Conservation (phyloP, 2,113 vertebrate species). For the Calonectris borealis region DNA sequence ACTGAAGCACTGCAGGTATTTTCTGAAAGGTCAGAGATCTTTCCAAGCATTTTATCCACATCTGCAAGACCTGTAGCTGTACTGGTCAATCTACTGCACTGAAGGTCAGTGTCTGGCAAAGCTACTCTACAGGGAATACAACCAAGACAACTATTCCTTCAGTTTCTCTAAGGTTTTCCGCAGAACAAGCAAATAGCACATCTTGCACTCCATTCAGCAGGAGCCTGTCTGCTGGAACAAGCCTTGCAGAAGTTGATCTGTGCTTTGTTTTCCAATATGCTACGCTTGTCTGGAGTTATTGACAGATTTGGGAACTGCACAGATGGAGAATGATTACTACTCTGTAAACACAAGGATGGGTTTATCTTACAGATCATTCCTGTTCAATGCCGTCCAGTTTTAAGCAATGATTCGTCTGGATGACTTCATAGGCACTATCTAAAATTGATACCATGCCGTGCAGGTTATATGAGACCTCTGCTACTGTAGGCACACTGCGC, state of each 20-base stretch:
- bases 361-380: not conserved
- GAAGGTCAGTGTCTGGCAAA: not conserved
- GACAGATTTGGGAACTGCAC: conserved; percentile 4
- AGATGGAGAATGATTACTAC: not conserved
- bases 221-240: not conserved
- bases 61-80: not conserved
- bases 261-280: not conserved
- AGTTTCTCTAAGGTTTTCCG: not conserved
- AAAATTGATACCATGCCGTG: not conserved
- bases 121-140: not conserved
- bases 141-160: not conserved
- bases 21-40: not conserved
- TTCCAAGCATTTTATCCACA: not conserved
- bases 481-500: not conserved
- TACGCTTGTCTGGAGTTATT: not conserved
- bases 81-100: not conserved
- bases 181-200: not conserved
- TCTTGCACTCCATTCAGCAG: not conserved
- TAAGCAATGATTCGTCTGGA: not conserved
- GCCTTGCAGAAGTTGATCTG: not conserved
- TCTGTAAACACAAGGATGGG: not conserved
- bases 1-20: not conserved
- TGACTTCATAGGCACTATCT: not conserved
- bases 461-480: not conserved
- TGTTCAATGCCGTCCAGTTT: not conserved